Base-by-base conservation (phyloP, 2,888 invertebrate species). In the Listrodromus nycthemerus region DNA sequence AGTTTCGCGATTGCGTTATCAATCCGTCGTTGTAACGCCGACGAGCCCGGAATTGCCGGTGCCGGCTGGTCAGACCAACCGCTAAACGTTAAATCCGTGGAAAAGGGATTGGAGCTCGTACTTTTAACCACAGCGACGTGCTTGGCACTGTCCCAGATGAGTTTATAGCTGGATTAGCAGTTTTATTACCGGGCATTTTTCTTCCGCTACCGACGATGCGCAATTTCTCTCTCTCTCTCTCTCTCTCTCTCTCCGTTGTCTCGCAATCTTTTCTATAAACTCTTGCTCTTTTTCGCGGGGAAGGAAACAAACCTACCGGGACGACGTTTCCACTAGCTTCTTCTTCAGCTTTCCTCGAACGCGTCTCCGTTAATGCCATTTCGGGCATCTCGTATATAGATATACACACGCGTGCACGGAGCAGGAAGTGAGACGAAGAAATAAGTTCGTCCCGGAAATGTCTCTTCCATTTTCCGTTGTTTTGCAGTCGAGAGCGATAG, bases 1-100 rank as follows among this genome's bases (percentile, higher is more conserved):
- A 70, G 61, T 70, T 78, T 50, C 77, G 50, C 61, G 69, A 78
- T 78, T 78, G 77, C 77, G 77, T 70, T 78, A 78, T 78, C 77
- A 70, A 78, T 78, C 61, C 77, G 24, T 41, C 48, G 61, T 50
- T 58, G 33, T 10, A 10, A 13, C n/a, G 66, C 13, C 45, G 10
- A 30, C 48, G 27, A 61, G 24, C 19, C 45, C 27, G 13, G 52
- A 5, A 52, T 61, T 61, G 58, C 27, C 7, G 50, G 2, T 45
- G 33, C 48, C 21, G 61, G 24, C 55, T n/a, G n/a, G 45, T 58
- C 33, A 19, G 63, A 6, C 16, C 65, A 52, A 71, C 65, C 78
- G 71, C 71, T 70, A 79, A 70, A 63, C 65, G 78, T 79, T 30
- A 70, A 50, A 71, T 71, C 65, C 50, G 65, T 21, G 48, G 27